Conservation (phyloP, 1,140 invertebrate genomes). For the Helicoverpa zea region DNA sequence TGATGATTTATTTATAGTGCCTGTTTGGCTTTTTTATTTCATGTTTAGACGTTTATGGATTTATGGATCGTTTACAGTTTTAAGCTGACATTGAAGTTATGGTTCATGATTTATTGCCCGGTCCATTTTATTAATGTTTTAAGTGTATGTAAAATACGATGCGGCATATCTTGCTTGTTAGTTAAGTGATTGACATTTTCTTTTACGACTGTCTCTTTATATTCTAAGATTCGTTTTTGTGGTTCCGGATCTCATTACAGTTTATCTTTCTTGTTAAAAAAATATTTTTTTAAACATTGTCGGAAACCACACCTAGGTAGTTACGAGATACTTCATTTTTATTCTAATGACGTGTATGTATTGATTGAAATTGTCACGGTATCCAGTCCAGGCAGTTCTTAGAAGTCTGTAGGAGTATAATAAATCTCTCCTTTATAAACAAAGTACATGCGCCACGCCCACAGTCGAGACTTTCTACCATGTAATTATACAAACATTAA, state of each 20-base stretch:
- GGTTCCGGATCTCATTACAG: neutral
- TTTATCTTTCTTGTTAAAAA: neutral
- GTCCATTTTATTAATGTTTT: neutral
- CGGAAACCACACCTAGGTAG: neutral
- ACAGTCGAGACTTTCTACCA: conserved; percentile 13
- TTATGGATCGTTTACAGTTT: conserved; percentile 19
- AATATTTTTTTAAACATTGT: neutral
- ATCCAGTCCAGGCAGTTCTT: neutral
- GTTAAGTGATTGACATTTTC: too few relatives aligned
- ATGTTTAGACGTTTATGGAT: neutral
- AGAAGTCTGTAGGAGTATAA: conserved; percentile 5
- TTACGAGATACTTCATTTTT: neutral
- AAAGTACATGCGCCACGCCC: conserved; percentile 22
- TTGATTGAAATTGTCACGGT: neutral
- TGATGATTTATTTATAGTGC: conserved; percentile 18
- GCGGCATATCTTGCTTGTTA: neutral
- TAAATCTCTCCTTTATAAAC: conserved; percentile 30
- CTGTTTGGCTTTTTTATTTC: conserved; percentile 17
- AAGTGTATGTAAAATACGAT: neutral
- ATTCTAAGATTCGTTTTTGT: too few relatives aligned
- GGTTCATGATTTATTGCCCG: conserved; percentile 11
- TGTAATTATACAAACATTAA: conserved; percentile 41
- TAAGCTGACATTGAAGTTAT: conserved; percentile 3
- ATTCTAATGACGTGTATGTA: neutral
- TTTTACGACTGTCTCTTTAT: too few relatives aligned